These are phyloP conservation scores for Urocitellus parryii DNA, from an alignment of 2,113 vertebrate genomes.

Conservation along the genomic window DNA sequence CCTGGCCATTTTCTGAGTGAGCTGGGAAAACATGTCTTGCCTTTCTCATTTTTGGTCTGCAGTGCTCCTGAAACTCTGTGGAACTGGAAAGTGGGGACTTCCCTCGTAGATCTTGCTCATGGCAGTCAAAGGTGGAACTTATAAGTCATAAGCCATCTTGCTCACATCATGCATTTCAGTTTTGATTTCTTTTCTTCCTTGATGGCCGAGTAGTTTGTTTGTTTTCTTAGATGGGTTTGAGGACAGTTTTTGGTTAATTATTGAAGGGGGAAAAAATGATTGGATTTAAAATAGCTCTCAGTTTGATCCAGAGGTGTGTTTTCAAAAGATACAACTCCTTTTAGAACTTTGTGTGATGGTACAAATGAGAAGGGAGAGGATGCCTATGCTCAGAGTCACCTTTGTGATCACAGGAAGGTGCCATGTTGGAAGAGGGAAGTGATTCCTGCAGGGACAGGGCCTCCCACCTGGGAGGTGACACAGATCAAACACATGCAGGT, in stretches of 20 bases:
- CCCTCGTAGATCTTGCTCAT: not conserved
- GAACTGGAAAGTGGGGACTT: not conserved
- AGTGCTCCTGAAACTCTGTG: not conserved
- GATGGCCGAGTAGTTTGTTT: not conserved
- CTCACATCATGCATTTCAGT: not conserved
- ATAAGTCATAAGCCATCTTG: not conserved
- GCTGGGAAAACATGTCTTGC: not conserved
- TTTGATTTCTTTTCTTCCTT: constrained; percentile 11
- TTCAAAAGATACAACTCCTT: not conserved
- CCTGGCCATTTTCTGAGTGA: not conserved
- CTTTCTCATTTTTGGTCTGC: not conserved
- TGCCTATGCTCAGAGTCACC: no score
- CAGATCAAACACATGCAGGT: not conserved
- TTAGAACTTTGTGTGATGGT: not conserved
- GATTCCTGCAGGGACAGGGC: not conserved
- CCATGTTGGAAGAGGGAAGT: not conserved
- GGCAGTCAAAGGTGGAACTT: not conserved
- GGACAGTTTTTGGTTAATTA: not conserved
- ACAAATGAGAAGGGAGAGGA: not conserved
- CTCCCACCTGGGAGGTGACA: not conserved
- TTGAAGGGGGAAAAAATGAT: not conserved
- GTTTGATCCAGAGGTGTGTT: not conserved
- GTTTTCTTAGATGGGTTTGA: not conserved
- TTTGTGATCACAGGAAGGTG: not conserved
- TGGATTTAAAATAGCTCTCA: not conserved